A percentile compares a stretch with the other conserved stretches of the same genome.
Conservation (phyloP, 30 jellyfish, hydroid and myxozoan species). For the Sanderia malayensis region DNA sequence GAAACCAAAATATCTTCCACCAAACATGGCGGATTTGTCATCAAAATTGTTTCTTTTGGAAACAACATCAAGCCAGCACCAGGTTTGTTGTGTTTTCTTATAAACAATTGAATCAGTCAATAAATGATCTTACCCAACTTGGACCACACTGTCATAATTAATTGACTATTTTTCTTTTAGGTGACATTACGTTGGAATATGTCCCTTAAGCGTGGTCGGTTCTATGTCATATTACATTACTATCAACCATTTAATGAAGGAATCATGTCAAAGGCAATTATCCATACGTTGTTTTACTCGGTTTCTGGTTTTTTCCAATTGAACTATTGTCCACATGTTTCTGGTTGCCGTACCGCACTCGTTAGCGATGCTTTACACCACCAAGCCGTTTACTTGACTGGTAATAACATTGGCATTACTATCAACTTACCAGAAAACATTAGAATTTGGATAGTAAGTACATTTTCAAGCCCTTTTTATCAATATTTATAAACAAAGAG, state of each 20-base stretch:
- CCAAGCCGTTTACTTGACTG: neutral
- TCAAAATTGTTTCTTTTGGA: constrained; percentile 15
- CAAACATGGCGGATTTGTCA: constrained; percentile 18
- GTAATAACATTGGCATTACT: neutral
- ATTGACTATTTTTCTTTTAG: constrained; percentile 28
- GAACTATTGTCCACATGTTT: constrained; percentile 65
- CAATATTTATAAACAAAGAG: too few relatives aligned
- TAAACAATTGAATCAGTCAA: too few relatives aligned
- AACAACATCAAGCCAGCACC: neutral
- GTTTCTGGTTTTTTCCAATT: constrained; percentile 58
- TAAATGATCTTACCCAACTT: too few relatives aligned
- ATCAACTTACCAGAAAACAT: neutral
- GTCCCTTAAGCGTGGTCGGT: constrained; percentile 39
- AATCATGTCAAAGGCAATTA: constrained; percentile 43
- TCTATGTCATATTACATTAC: constrained; percentile 56
- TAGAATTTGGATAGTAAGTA: neutral
- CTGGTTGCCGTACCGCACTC: constrained; percentile 77
- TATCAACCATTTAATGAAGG: constrained; percentile 66
- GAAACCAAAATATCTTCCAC: constrained; percentile 27
- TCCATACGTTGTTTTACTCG: constrained; percentile 59
- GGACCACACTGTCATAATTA: too few relatives aligned
- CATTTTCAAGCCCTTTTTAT: too few relatives aligned
- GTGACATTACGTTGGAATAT: constrained; percentile 51
- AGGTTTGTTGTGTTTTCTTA: too few relatives aligned
- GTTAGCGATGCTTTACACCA: neutral